These are phyloP conservation scores for Cottoperca gobio DNA, from an alignment of 2,797 vertebrate genomes.

Conservation along the genomic window DNA sequence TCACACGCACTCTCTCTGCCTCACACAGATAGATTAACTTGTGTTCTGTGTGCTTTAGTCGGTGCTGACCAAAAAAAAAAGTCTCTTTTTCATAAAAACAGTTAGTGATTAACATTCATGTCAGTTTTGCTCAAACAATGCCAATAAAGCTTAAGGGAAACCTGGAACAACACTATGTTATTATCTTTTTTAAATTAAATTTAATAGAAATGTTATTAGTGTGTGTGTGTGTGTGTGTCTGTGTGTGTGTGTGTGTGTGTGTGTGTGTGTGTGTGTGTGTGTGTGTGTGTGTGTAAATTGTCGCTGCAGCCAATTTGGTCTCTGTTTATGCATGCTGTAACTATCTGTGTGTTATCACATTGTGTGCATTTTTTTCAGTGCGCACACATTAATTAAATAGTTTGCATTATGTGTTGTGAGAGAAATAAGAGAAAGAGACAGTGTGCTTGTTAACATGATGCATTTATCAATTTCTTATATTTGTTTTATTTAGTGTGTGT, in stretches of 20 bases:
- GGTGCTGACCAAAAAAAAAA: neutral
- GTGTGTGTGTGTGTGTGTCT: neutral
- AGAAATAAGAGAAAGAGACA: neutral
- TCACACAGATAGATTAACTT: neutral
- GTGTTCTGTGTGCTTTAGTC: neutral
- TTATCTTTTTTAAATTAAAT: slow-evolving; percentile 20
- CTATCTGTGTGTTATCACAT: neutral
- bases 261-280: neutral
- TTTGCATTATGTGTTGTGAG: neutral
- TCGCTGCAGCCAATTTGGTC: neutral
- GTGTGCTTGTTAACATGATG: neutral
- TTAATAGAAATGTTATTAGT: neutral
- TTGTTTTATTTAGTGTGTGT: neutral
- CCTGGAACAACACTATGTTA: neutral
- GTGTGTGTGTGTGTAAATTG: neutral
- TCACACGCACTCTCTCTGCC: neutral
- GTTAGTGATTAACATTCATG: slow-evolving; percentile 5
- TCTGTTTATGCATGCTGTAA: slow-evolving; percentile 10
- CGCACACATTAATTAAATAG: neutral
- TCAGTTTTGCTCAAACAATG: neutral
- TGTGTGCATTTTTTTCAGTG: neutral
- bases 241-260: neutral
- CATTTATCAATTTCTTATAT: neutral
- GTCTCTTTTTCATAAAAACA: neutral
- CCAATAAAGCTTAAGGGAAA: neutral